These are phyloP conservation scores for Anas flavirostris DNA, from an alignment of 2,797 vertebrate genomes.

Conservation along the genomic window DNA sequence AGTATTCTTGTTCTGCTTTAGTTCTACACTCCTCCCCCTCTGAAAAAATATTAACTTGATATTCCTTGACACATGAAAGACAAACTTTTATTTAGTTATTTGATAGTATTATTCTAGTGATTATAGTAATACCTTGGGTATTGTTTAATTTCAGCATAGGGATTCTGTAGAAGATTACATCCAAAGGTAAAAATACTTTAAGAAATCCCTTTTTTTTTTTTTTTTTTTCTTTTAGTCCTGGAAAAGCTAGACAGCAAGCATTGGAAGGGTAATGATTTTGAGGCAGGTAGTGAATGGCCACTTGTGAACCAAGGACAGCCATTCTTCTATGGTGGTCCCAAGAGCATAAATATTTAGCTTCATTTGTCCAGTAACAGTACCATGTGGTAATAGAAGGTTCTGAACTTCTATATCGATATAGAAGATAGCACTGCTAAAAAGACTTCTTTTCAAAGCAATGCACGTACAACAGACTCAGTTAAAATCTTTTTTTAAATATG, in stretches of 20 bases:
- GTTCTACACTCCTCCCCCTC: background rate
- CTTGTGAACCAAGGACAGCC: background rate
- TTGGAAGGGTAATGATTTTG: background rate
- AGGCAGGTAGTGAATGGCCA: background rate
- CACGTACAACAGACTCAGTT: background rate
- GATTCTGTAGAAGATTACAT: background rate
- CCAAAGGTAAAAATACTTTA: background rate
- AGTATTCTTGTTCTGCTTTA: background rate
- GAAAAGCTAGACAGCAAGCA: background rate
- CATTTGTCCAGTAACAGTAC: background rate
- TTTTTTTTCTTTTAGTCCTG: background rate
- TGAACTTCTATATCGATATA: background rate
- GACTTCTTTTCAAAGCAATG: background rate
- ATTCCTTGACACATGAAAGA: background rate
- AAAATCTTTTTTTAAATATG: background rate
- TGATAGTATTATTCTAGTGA: background rate
- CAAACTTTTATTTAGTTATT: background rate
- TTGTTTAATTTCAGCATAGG: background rate
- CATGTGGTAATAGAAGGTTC: fast-evolving
- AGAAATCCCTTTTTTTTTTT: too few species aligned
- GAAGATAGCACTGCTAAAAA: background rate
- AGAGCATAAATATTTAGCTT: background rate
- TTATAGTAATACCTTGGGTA: background rate
- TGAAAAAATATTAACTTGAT: background rate
- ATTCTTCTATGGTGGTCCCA: background rate